Percentiles rank a stretch among this genome's conserved stretches.
phyloP scores from a whole-genome alignment of 1,140 invertebrate genomes.

The Pachyrhynchus sulphureomaculatus region DNA sequence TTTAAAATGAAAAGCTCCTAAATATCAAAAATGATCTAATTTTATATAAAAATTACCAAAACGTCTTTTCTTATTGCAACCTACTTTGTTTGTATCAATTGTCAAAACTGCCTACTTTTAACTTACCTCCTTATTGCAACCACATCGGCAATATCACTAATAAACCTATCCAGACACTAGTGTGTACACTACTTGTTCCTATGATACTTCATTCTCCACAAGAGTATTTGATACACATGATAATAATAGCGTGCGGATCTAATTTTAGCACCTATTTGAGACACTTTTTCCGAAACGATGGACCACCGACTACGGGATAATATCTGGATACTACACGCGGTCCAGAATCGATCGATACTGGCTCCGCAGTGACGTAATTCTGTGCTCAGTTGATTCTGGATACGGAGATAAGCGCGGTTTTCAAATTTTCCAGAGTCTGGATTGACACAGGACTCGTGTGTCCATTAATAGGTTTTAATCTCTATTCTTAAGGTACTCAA shows the following conservation, averaged over 20 bases:
- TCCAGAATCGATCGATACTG: conserved; percentile 45
- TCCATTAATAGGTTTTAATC: no score
- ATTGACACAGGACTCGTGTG: no score
- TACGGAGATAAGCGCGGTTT: no score
- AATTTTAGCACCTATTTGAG: conserved; percentile 24
- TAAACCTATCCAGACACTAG: neutral
- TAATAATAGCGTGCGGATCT: neutral
- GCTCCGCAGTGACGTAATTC: conserved; percentile 50
- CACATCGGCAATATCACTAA: neutral
- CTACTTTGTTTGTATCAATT: neutral
- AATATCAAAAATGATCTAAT: no score
- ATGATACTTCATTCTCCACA: neutral
- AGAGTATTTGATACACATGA: neutral
- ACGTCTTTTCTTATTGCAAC: neutral
- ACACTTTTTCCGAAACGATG: neutral
- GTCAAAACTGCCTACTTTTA: neutral
- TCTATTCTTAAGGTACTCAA: no score
- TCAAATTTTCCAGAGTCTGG: no score
- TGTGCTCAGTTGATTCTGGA: neutral
- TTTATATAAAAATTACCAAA: neutral
- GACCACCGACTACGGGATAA: conserved; percentile 17
- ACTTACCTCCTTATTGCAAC: neutral
- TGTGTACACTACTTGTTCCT: neutral
- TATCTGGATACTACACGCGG: conserved; percentile 40
- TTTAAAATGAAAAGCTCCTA: no score